A percentile compares a stretch with the other conserved stretches of the same genome.
phyloP scores from a whole-genome alignment of 2,888 invertebrate genomes.

The Acleris cristana region DNA sequence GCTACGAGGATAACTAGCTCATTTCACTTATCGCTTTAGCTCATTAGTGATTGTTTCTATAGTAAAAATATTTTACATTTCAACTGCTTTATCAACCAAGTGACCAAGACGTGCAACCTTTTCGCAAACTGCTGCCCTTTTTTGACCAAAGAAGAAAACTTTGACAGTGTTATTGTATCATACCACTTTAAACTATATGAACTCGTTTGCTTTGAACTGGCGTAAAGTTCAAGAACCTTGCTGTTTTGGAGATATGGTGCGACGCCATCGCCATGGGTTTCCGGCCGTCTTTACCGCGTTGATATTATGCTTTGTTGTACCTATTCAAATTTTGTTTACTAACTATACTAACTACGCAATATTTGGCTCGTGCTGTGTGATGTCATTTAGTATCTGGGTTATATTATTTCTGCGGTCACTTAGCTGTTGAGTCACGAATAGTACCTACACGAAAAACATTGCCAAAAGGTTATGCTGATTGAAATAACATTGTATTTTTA shows the following conservation, averaged over 20 bases:
- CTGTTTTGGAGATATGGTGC: conserved; percentile 33
- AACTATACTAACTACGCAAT: background rate
- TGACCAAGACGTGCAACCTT: no score
- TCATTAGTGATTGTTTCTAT: conserved; percentile 8
- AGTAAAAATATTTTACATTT: conserved; percentile 8
- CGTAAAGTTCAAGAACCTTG: conserved; percentile 32
- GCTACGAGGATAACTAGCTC: conserved; percentile 9
- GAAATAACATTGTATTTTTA: no score
- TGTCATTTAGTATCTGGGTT: conserved; percentile 11
- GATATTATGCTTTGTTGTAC: no score
- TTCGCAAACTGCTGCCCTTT: no score
- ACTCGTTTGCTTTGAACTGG: conserved; percentile 24
- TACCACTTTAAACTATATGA: conserved; percentile 1
- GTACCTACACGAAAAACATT: background rate
- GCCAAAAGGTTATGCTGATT: background rate
- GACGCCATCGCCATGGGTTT: conserved; percentile 24
- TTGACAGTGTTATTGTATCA: background rate
- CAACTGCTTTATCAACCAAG: background rate
- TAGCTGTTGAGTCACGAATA: conserved; percentile 1
- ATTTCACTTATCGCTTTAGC: conserved; percentile 8
- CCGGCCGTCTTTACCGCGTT: conserved; percentile 16
- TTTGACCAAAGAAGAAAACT: no score
- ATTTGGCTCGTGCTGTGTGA: conserved; percentile 2
- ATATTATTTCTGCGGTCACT: conserved; percentile 8
- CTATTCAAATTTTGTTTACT: conserved; percentile 20